A percentile compares a stretch with the other conserved stretches of the same genome.
Evolutionary conservation across 2,797 vertebrate species (phyloP).

Genomic region (Tadarida brasiliensis): DNA sequence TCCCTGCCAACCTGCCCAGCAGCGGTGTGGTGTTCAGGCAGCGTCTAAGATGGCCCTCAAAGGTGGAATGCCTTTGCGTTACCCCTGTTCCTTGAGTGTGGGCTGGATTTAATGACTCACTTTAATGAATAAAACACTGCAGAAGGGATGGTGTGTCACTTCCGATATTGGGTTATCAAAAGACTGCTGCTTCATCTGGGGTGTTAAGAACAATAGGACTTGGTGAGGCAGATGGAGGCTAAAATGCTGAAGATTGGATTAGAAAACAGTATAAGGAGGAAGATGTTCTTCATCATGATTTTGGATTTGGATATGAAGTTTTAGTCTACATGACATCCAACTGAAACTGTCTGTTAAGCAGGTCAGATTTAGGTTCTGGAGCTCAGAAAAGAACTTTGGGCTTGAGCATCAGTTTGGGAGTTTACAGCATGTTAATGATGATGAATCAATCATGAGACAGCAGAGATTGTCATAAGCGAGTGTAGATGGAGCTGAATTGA

Average conservation of each 20-base stretch:
- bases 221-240: not conserved
- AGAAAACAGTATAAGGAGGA: not conserved
- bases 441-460: not conserved
- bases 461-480: not conserved
- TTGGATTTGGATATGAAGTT: not conserved
- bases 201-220: not conserved
- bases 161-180: slow-evolving; percentile 22
- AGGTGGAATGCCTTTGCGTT: not conserved
- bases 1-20: not conserved
- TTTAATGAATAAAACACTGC: not conserved
- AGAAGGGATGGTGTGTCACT: not conserved
- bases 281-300: not conserved
- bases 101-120: not conserved
- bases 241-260: not conserved
- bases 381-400: not conserved
- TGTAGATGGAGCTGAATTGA: not conserved
- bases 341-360: not conserved
- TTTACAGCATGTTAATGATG: not conserved
- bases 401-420: not conserved
- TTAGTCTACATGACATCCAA: not conserved
- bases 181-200: not conserved
- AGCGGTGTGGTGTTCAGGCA: not conserved
- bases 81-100: not conserved
- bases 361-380: not conserved
- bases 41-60: not conserved